Evolutionary conservation across 2,888 invertebrate species (phyloP), one percentile per base, ranked within the genome.

Genomic region (Anthophora plumipes): DNA sequence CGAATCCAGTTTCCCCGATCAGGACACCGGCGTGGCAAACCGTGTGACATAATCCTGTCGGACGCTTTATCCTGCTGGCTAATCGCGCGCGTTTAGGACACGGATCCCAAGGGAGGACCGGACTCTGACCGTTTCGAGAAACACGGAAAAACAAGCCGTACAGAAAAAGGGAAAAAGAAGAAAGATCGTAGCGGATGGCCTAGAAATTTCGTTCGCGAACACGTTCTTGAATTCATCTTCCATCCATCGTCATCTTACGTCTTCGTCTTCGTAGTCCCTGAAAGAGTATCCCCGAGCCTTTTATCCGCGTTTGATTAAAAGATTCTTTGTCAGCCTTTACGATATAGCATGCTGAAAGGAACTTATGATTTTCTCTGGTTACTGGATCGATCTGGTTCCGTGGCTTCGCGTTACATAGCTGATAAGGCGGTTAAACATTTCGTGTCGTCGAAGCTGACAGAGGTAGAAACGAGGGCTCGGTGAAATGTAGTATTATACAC

Each of bases 1-100:
- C 84, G 81, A 70, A 77, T 85, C 77, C 76, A 61, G 73, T 76
- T 75, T 76, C 46, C 31, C 31, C 31, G 31, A 11, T 54, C 50
- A 39, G 61, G 72, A 54, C 57, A 83, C 84, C 86, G 84, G 80
- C 86, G 86, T 91, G 91, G 89, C 87, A 89, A 90, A 91, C 90
- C 91, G 90, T 90, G 91, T 91, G 91, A 91, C 89, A 91, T 92
- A 92, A 92, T 92, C 91, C 90, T 82, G 88, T 90, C 82, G 89
- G 88, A 86, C 85, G 85, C 85, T 85, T 82, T 81, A 63, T 70
- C 55, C 81, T 52, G 25, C 43, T 48, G 60, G 70, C 54, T 80
- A 77, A 55, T 75, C 74, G 59, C 75, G 75, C 52, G 77, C 43
- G 59, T 64, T 4, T 69, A 66, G 78, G 71, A 81, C 77, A 79